Evolutionary conservation across 1,140 invertebrate species (phyloP).

Genomic region (Pseudomyrmex gracilis): DNA sequence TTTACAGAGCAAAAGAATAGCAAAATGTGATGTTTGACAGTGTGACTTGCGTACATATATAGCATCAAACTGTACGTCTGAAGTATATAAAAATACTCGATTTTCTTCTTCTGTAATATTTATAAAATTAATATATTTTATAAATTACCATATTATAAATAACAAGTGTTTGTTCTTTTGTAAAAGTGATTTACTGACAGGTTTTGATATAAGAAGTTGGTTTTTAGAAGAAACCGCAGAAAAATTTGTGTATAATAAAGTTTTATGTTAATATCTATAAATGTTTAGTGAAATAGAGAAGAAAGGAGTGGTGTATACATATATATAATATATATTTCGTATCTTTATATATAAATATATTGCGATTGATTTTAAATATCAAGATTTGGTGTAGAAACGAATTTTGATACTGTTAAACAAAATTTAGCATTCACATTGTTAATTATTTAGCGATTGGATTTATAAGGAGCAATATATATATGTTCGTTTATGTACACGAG

Average conservation of each 20-base stretch:
- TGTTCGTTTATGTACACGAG: conserved; percentile 19
- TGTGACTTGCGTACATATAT: conserved; percentile 17
- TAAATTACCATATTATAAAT: too few species aligned
- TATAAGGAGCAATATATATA: conserved; percentile 28
- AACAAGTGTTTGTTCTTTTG: background rate
- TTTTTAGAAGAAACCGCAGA: conserved; percentile 8
- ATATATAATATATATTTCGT: background rate
- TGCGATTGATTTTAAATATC: conserved; percentile 37
- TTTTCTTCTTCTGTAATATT: conserved; percentile 21
- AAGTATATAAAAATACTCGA: conserved; percentile 14
- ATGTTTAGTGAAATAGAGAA: background rate
- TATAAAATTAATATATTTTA: too few species aligned
- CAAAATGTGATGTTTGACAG: conserved; percentile 38
- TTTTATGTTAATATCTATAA: conserved; percentile 41
- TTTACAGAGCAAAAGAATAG: conserved; percentile 1
- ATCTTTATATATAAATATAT: background rate
- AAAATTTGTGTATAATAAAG: conserved; percentile 7
- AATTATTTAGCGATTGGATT: conserved; percentile 39
- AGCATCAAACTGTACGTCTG: conserved; percentile 43
- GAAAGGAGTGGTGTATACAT: background rate
- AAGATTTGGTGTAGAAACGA: conserved; percentile 8
- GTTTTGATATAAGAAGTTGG: background rate
- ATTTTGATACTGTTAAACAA: conserved; percentile 34
- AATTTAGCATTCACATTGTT: conserved; percentile 29
- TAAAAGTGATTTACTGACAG: conserved; percentile 38